Percentiles rank a stretch among this genome's conserved stretches.
Conservation (phyloP, 2,797 vertebrate genomes). For the Microctenopoma steveboyesi region DNA sequence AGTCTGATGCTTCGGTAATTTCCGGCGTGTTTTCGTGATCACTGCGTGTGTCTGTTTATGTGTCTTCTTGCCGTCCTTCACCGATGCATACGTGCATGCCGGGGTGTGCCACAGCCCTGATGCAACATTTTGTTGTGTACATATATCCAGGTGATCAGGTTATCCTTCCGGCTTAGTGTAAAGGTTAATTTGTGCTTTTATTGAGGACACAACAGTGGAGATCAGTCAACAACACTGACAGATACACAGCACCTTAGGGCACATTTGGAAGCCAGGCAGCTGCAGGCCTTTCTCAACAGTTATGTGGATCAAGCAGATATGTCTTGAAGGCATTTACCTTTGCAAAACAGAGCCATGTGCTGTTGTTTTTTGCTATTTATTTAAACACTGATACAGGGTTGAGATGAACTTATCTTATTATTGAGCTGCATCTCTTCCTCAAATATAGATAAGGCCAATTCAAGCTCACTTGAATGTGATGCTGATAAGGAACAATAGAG, state of each 20-base stretch:
- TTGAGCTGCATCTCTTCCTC: not conserved
- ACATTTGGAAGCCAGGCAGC: slow-evolving; percentile 20
- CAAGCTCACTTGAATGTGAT: not conserved
- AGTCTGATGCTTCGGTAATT: not conserved
- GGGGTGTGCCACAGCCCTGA: not conserved
- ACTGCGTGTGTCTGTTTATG: not conserved
- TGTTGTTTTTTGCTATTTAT: slow-evolving; percentile 1
- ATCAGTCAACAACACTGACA: not conserved
- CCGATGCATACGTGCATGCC: not conserved
- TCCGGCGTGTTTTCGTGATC: not conserved
- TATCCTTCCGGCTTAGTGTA: not conserved
- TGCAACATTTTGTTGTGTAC: slow-evolving; percentile 2
- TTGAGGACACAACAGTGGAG: not conserved
- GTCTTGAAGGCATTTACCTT: slow-evolving; percentile 16
- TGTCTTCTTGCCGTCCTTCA: slow-evolving; percentile 3
- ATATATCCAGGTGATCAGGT: not conserved
- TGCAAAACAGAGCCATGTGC: not conserved
- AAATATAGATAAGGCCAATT: slow-evolving; percentile 9
- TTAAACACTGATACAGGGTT: slow-evolving; percentile 17
- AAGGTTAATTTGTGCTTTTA: slow-evolving; percentile 20
- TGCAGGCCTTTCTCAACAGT: slow-evolving; percentile 4
- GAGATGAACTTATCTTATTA: not conserved
- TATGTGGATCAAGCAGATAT: slow-evolving; percentile 1
- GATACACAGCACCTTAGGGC: not conserved
- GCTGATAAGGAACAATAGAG: not conserved